Percentiles rank a stretch among this genome's conserved stretches.
Evolutionary conservation across 2,113 vertebrate species (phyloP).

Genomic region (Clarias macrocephalus): DNA sequence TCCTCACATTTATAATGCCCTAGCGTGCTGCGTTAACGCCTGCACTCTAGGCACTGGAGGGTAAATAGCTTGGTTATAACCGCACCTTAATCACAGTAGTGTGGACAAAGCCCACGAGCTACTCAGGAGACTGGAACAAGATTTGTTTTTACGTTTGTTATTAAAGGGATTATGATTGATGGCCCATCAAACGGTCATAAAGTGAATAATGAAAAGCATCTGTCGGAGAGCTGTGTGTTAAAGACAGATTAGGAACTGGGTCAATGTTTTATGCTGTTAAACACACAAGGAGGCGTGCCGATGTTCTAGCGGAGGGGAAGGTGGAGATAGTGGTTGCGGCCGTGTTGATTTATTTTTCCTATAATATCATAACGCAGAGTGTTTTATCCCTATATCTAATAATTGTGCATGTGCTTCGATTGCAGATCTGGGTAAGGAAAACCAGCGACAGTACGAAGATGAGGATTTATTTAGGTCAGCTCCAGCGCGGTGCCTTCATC

Average conservation of each 20-base stretch:
- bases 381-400: neutral
- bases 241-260: neutral
- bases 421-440: conserved; percentile 98
- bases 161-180: neutral
- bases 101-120: neutral
- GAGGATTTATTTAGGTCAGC: conserved; percentile 96
- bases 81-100: neutral
- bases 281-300: neutral
- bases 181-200: neutral
- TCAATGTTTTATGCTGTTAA: neutral
- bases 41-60: neutral
- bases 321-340: too few species aligned
- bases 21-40: neutral
- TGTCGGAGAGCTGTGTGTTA: neutral
- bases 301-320: neutral
- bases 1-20: neutral
- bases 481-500: conserved; percentile 93
- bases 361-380: neutral
- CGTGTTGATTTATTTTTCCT: neutral
- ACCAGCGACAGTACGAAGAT: conserved; percentile 99
- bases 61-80: neutral
- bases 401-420: conserved; percentile 1
- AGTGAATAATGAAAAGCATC: neutral
- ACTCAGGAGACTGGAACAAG: neutral
- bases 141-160: neutral